Evolutionary conservation across 2,888 invertebrate genomes (phyloP).

Genomic region (Erannis defoliaria): DNA sequence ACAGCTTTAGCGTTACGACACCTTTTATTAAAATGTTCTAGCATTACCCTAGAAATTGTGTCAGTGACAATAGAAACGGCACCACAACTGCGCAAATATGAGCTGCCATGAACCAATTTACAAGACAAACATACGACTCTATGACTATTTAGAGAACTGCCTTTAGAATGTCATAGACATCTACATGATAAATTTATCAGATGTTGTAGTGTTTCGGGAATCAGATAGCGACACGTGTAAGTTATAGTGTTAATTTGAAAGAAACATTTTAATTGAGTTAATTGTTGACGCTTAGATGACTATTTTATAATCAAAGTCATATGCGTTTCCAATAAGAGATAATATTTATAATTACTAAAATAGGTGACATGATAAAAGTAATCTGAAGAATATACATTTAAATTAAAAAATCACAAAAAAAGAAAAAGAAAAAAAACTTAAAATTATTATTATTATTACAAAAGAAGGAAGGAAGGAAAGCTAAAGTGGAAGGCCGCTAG

Average conservation of each 20-base stretch:
- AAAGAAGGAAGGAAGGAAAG: too few relatives aligned
- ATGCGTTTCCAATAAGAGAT: background rate
- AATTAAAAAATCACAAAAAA: too few relatives aligned
- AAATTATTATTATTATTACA: too few relatives aligned
- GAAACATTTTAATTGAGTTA: conserved; percentile 5
- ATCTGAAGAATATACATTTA: too few relatives aligned
- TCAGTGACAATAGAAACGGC: conserved; percentile 67
- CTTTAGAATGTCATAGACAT: conserved; percentile 45
- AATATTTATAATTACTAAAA: too few relatives aligned
- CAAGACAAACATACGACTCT: conserved; percentile 58
- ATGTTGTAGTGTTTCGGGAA: conserved; percentile 13
- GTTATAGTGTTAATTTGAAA: conserved; percentile 22
- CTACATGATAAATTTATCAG: conserved; percentile 29
- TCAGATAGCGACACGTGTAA: conserved; percentile 17
- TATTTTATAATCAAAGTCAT: background rate
- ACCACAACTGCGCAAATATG: conserved; percentile 70
- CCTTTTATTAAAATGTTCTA: conserved; percentile 55
- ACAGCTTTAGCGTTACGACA: conserved; percentile 44
- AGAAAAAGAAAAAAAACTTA: too few relatives aligned
- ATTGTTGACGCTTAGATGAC: background rate
- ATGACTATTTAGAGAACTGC: conserved; percentile 60
- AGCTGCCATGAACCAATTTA: conserved; percentile 76
- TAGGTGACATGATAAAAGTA: too few relatives aligned
- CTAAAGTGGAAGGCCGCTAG: too few relatives aligned
- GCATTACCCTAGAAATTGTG: conserved; percentile 74